Conservation (phyloP, 2,113 vertebrate genomes). For the Gavia stellata region DNA sequence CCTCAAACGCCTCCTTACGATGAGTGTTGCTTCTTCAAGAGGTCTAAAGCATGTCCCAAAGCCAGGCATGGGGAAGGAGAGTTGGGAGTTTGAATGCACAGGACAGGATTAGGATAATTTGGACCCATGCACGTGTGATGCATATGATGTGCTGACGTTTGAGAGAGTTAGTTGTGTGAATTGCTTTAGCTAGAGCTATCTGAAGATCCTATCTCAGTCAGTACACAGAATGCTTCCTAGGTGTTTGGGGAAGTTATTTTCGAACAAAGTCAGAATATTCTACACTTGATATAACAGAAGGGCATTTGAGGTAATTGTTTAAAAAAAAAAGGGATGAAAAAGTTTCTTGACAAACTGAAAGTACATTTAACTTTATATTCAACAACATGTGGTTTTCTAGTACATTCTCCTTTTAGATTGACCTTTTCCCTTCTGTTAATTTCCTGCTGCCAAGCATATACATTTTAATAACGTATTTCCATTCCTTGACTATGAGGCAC, state of each 20-base stretch:
- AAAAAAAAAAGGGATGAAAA: background rate
- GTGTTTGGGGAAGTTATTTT: background rate
- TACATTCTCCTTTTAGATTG: conserved; percentile 6
- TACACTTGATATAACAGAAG: background rate
- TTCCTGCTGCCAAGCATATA: background rate
- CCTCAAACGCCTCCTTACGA: background rate
- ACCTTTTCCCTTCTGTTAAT: conserved; percentile 42
- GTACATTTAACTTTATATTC: background rate
- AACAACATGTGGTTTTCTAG: background rate
- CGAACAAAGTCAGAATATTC: background rate
- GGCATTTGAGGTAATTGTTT: background rate
- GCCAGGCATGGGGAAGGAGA: accelerated
- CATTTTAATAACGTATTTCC: background rate
- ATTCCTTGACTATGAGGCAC: background rate
- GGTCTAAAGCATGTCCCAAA: background rate
- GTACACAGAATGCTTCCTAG: background rate
- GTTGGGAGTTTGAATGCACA: background rate
- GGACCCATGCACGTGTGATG: background rate
- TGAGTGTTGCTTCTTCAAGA: background rate
- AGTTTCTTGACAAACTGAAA: background rate
- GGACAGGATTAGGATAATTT: background rate
- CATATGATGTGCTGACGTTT: background rate
- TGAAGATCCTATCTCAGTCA: background rate
- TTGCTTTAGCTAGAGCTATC: background rate
- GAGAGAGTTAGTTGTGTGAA: background rate